phyloP scores from a whole-genome alignment of 2,113 vertebrate species.

The Cyprinodon brontotheroides region DNA sequence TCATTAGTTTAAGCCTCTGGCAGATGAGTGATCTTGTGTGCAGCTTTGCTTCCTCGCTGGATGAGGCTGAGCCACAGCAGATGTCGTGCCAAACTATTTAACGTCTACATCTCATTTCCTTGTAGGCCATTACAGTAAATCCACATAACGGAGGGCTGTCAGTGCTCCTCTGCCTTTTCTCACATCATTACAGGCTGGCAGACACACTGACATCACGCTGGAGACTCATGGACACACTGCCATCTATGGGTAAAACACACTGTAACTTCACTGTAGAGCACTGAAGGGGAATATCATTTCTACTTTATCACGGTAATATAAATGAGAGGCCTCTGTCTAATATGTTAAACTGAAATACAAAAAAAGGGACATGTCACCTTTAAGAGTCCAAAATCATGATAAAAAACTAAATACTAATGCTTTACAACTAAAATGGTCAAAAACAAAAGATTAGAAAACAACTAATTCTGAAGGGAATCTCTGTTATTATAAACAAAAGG shows the following conservation, averaged over 20 bases:
- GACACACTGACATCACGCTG: constrained; percentile 18
- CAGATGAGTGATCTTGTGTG: constrained; percentile 45
- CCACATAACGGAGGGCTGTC: constrained; percentile 65
- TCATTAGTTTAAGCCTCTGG: constrained; percentile 52
- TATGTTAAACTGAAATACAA: too few species aligned
- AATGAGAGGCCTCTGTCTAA: too few species aligned
- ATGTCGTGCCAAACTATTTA: constrained; percentile 76
- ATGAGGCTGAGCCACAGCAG: constrained; percentile 54
- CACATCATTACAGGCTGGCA: constrained; percentile 22
- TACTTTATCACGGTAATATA: too few species aligned
- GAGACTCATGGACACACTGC: constrained; percentile 57
- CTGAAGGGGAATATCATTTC: not conserved
- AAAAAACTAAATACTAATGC: too few species aligned
- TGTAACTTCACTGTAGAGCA: not conserved
- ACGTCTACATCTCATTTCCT: constrained; percentile 71
- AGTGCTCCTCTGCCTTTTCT: constrained; percentile 49
- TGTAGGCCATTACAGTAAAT: constrained; percentile 69
- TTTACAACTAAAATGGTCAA: too few species aligned
- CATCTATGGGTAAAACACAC: constrained; percentile 59
- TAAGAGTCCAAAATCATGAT: too few species aligned
- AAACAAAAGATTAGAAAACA: too few species aligned
- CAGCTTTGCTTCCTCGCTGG: constrained; percentile 20
- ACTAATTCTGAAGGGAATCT: too few species aligned
- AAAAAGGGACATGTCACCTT: too few species aligned
- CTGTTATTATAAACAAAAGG: too few species aligned